These are phyloP conservation scores for Physocephala rufipes DNA, from an alignment of 2,888 invertebrate genomes.

Conservation along the genomic window DNA sequence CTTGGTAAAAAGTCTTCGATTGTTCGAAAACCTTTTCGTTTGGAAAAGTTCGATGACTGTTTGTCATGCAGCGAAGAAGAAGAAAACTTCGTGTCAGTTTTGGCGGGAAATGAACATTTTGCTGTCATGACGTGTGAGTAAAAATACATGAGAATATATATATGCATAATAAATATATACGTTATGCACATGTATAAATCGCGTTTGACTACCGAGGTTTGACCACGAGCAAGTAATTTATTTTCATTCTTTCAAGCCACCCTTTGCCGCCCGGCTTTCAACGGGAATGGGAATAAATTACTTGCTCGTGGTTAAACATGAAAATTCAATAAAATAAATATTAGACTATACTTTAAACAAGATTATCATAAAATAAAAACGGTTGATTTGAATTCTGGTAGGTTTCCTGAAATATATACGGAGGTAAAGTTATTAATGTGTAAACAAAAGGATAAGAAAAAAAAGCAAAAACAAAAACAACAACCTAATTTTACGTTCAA, in stretches of 20 bases:
- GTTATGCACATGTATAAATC: background rate
- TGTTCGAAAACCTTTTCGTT: slow-evolving; percentile 61
- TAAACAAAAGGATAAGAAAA: no score
- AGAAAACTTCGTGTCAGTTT: slow-evolving; percentile 58
- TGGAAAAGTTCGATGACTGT: slow-evolving; percentile 61
- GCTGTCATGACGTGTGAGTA: slow-evolving; percentile 63
- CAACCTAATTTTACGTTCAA: no score
- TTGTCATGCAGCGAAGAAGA: slow-evolving; percentile 59
- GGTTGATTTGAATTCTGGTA: background rate
- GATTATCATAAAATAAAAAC: background rate
- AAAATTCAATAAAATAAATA: slow-evolving; percentile 1
- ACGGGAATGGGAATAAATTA: background rate
- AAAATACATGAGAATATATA: background rate
- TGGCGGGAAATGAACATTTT: slow-evolving; percentile 64
- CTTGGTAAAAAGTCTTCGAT: slow-evolving; percentile 53
- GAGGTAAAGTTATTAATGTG: background rate
- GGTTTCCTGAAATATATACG: background rate
- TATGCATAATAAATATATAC: background rate
- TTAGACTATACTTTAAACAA: background rate
- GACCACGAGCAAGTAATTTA: slow-evolving; percentile 14
- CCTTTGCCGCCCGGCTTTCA: background rate
- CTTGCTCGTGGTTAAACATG: slow-evolving; percentile 6
- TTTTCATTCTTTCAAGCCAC: no score
- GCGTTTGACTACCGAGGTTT: background rate
- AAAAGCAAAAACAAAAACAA: no score